A percentile compares a stretch with the other conserved stretches of the same genome.
phyloP scores from a whole-genome alignment of 2,888 invertebrate species.

The Ormia ochracea region DNA sequence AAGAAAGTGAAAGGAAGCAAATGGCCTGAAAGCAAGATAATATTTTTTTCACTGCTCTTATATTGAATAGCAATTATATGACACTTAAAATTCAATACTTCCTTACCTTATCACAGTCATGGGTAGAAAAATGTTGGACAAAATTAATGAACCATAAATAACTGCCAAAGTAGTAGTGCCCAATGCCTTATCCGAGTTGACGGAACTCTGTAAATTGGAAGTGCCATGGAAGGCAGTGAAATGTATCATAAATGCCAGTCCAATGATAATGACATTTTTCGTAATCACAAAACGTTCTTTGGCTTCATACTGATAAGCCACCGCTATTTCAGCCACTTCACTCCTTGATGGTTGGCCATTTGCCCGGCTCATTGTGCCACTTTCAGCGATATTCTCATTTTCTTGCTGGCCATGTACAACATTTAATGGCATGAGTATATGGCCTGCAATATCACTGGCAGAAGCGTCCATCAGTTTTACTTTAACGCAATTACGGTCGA shows the following conservation, averaged over 20 bases:
- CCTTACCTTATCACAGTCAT: constrained; percentile 89
- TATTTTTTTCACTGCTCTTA: background rate
- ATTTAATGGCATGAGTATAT: constrained; percentile 38
- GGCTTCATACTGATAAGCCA: constrained; percentile 76
- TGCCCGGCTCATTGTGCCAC: constrained; percentile 12
- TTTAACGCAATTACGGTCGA: background rate
- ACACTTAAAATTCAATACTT: constrained; percentile 60
- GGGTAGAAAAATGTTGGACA: constrained; percentile 93
- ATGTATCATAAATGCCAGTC: constrained; percentile 92
- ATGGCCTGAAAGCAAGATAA: background rate
- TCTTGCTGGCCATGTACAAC: constrained; percentile 9
- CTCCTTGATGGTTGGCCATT: constrained; percentile 25
- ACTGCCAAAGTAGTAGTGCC: constrained; percentile 90
- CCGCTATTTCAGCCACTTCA: constrained; percentile 31
- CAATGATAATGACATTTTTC: constrained; percentile 89
- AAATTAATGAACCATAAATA: constrained; percentile 90
- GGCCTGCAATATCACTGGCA: constrained; percentile 21
- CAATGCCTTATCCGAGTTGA: constrained; percentile 88
- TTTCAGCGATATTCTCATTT: background rate
- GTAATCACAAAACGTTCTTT: constrained; percentile 86
- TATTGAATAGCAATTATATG: background rate
- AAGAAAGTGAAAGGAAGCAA: constrained; percentile 5
- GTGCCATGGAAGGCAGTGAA: constrained; percentile 95
- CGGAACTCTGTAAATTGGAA: constrained; percentile 89
- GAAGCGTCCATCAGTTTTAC: constrained; percentile 33